phyloP scores from a whole-genome alignment of 1,140 invertebrate genomes.

The Caenorhabditis latens region DNA sequence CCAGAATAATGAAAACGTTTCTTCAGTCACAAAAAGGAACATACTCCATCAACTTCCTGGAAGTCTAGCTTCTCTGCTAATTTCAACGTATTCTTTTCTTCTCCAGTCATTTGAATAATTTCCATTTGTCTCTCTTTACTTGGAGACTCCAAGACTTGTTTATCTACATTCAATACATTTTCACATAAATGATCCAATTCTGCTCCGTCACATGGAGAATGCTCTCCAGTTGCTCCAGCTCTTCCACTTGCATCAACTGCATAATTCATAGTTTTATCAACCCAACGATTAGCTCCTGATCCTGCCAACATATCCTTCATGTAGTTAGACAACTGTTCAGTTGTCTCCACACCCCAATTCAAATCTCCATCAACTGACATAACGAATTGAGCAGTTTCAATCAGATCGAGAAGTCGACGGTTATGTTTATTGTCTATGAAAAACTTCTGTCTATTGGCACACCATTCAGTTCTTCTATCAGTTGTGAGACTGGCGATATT shows the following conservation, averaged over 20 bases:
- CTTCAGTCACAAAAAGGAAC: neutral
- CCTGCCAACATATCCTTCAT: slow-evolving; percentile 83
- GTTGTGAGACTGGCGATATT: slow-evolving; percentile 70
- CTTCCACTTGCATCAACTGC: slow-evolving; percentile 97
- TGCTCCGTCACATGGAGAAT: slow-evolving; percentile 83
- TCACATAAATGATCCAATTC: slow-evolving; percentile 69
- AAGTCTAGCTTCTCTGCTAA: slow-evolving; percentile 55
- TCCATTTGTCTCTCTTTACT: slow-evolving; percentile 5
- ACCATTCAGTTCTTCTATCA: slow-evolving; percentile 67
- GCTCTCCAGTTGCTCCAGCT: slow-evolving; percentile 90
- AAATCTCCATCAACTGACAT: slow-evolving; percentile 64
- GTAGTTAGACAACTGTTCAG: slow-evolving; percentile 55
- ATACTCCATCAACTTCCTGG: slow-evolving; percentile 38
- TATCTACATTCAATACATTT: slow-evolving; percentile 61
- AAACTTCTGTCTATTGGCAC: slow-evolving; percentile 66
- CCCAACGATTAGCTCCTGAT: slow-evolving; percentile 95
- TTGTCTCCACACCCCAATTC: slow-evolving; percentile 58
- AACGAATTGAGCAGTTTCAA: slow-evolving; percentile 70
- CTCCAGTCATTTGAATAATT: slow-evolving; percentile 53
- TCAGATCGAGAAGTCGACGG: slow-evolving; percentile 59
- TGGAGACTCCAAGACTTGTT: slow-evolving; percentile 39
- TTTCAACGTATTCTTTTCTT: neutral
- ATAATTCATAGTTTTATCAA: slow-evolving; percentile 94
- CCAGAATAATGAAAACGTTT: neutral
- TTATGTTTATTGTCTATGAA: slow-evolving; percentile 68